phyloP scores from a whole-genome alignment of 92 coral and sea anemone species.

The Zoanthus solanderi region DNA sequence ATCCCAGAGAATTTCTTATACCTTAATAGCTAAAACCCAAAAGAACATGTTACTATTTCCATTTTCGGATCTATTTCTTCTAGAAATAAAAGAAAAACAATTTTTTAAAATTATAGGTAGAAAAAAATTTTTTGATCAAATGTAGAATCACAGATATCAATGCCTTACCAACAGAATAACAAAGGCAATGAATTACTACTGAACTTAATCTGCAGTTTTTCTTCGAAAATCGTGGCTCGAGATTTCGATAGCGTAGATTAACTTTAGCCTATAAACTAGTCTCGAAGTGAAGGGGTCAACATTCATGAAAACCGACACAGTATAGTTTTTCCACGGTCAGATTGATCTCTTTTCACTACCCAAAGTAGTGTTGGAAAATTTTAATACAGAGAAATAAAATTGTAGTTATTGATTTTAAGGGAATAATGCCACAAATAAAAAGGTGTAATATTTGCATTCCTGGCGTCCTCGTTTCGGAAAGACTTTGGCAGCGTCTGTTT shows the following conservation, averaged over 20 bases:
- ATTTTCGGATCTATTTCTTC: not conserved
- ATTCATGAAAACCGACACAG: not conserved
- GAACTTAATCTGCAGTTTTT: conserved; percentile 6
- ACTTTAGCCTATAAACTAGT: not conserved
- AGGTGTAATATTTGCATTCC: conserved; percentile 35
- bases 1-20: not conserved
- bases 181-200: not conserved
- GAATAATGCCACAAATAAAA: not conserved
- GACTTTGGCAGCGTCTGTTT: not conserved
- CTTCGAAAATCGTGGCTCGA: not conserved
- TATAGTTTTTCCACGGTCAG: not conserved
- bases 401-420: not conserved
- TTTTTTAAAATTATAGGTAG: not conserved
- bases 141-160: not conserved
- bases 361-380: not conserved
- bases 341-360: not conserved
- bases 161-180: not conserved
- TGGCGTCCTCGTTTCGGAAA: conserved; percentile 12
- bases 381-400: not conserved
- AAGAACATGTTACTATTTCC: not conserved
- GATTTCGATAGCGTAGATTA: not conserved
- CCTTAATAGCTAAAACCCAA: not conserved
- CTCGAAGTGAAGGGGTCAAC: not conserved
- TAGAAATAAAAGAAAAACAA: not conserved
- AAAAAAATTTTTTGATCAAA: not conserved